Evolutionary conservation across 2,797 vertebrate genomes (phyloP).

Genomic region (Rachycentron canadum): DNA sequence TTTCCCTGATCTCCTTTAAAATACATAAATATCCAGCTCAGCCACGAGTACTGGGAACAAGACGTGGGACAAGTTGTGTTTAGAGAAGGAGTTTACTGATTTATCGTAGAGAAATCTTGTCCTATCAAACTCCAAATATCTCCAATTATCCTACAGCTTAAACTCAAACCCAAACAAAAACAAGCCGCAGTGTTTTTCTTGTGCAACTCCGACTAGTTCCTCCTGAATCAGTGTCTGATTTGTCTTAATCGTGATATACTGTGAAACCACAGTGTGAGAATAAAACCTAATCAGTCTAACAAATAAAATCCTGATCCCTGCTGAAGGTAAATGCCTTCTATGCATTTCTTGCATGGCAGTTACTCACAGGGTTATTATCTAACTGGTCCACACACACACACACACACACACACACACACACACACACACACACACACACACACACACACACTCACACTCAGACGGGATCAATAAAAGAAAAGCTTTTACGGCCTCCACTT

Average conservation of each 20-base stretch:
- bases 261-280: background rate
- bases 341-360: conserved; percentile 21
- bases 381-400: conserved; percentile 22
- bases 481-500: conserved; percentile 75
- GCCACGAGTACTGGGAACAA: background rate
- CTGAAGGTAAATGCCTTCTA: conserved; percentile 8
- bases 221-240: background rate
- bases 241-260: background rate
- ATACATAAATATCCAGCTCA: background rate
- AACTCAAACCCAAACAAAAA: background rate
- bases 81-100: background rate
- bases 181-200: background rate
- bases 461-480: conserved; percentile 73
- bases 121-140: background rate
- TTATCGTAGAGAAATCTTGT: background rate
- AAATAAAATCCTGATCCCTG: background rate
- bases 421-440: conserved; percentile 33
- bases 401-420: conserved; percentile 27
- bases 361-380: conserved; percentile 41
- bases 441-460: conserved; percentile 37
- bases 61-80: background rate
- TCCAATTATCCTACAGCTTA: background rate
- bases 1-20: background rate
- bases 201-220: background rate
- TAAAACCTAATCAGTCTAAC: background rate